A percentile compares a stretch with the other conserved stretches of the same genome.
phyloP scores from a whole-genome alignment of 2,113 vertebrate genomes.

The Ptilorrhoa leucosticta region DNA sequence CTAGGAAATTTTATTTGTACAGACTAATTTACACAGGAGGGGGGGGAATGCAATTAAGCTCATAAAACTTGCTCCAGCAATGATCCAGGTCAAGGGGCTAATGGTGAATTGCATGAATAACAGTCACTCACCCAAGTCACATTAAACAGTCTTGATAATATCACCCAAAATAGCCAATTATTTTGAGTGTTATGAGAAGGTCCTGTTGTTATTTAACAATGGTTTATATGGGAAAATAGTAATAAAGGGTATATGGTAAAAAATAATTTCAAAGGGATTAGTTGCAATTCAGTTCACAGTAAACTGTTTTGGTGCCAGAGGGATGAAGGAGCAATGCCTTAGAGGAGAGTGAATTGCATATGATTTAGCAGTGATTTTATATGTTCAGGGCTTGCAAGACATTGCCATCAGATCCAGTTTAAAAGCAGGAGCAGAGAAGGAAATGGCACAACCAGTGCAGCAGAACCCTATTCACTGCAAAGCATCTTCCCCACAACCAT shows the following conservation, averaged over 20 bases:
- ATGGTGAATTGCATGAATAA: conserved; percentile 50
- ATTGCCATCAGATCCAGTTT: background rate
- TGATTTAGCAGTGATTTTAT: background rate
- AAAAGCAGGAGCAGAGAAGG: background rate
- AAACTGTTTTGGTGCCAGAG: background rate
- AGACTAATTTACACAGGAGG: conserved; percentile 44
- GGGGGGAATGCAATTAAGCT: conserved; percentile 41
- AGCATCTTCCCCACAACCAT: background rate
- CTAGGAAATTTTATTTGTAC: conserved; percentile 35
- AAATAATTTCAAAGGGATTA: background rate
- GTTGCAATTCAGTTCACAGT: background rate
- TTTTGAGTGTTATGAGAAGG: conserved; percentile 36
- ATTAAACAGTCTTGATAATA: conserved; percentile 57
- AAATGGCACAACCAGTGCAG: background rate
- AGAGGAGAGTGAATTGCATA: background rate
- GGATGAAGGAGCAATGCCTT: background rate
- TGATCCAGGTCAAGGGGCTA: conserved; percentile 65
- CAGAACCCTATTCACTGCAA: background rate
- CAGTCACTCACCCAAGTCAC: conserved; percentile 34
- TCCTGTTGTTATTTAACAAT: conserved; percentile 43
- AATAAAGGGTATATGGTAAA: background rate
- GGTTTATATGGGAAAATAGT: conserved; percentile 6
- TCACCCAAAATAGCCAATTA: conserved; percentile 49
- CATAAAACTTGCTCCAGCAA: conserved; percentile 63
- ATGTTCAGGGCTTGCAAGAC: background rate